Evolutionary conservation across 2,797 vertebrate species (phyloP).

Genomic region (Bradypus variegatus): DNA sequence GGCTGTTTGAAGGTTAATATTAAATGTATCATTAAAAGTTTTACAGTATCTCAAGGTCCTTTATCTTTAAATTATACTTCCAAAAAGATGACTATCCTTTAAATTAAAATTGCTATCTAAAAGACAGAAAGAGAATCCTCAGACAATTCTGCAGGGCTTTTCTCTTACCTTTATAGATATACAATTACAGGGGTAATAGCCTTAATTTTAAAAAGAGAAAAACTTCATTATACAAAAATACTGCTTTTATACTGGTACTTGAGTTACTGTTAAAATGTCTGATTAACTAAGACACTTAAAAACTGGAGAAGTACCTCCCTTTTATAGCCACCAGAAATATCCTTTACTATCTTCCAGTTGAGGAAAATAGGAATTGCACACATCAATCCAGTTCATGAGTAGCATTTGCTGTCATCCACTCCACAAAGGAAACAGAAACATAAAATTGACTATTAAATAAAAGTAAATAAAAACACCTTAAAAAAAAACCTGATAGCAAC

Average conservation of each 20-base stretch:
- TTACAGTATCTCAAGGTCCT: background rate
- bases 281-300: constrained; percentile 2
- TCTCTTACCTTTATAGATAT: background rate
- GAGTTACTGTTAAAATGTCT: background rate
- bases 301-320: background rate
- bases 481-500: background rate
- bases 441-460: constrained; percentile 7
- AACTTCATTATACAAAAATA: background rate
- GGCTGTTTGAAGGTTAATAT: background rate
- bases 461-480: background rate
- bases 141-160: background rate
- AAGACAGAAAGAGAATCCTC: background rate
- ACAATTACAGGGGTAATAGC: background rate
- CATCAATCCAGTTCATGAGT: background rate
- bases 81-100: background rate
- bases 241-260: background rate
- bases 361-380: background rate
- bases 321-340: background rate
- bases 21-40: background rate
- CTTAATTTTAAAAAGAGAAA: background rate
- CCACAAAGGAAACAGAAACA: background rate
- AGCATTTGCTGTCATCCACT: background rate
- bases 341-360: background rate
- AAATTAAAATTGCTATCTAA: background rate
- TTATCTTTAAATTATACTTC: background rate